phyloP scores from a whole-genome alignment of 2,113 vertebrate genomes.

The Chionodraco myersi region DNA sequence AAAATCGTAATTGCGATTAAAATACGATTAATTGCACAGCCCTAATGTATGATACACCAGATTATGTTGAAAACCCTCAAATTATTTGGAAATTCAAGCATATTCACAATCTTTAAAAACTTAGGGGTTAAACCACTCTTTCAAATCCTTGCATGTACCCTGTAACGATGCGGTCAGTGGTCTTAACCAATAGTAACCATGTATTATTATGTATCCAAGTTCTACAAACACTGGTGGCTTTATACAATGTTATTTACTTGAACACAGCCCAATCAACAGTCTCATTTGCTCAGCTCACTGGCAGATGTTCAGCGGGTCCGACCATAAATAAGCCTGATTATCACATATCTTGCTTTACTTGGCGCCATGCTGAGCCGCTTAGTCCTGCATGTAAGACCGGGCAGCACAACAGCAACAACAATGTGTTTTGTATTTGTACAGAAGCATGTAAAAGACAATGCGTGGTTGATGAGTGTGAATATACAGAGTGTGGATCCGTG shows the following conservation, averaged over 20 bases:
- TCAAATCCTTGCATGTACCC: too few relatives aligned
- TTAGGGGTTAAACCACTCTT: too few relatives aligned
- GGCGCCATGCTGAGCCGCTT: background rate
- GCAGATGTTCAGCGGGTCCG: constrained; percentile 10
- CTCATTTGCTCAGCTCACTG: constrained; percentile 4
- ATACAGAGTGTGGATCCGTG: background rate
- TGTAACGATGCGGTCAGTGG: background rate
- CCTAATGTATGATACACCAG: too few relatives aligned
- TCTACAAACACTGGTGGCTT: background rate
- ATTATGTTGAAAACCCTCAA: too few relatives aligned
- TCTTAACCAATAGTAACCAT: background rate
- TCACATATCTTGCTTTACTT: constrained; percentile 22
- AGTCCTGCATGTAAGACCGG: background rate
- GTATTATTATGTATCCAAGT: background rate
- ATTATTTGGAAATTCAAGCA: too few relatives aligned
- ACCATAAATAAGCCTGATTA: constrained; percentile 26
- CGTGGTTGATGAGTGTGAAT: background rate
- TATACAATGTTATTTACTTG: background rate
- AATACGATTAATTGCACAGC: too few relatives aligned
- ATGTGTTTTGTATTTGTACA: background rate
- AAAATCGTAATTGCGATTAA: too few relatives aligned
- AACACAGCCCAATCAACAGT: background rate
- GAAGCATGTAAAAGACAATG: background rate
- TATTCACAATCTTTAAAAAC: too few relatives aligned
- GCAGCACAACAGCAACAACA: background rate